Base-by-base conservation (phyloP, 2,888 invertebrate species). In the Platycheirus albimanus region DNA sequence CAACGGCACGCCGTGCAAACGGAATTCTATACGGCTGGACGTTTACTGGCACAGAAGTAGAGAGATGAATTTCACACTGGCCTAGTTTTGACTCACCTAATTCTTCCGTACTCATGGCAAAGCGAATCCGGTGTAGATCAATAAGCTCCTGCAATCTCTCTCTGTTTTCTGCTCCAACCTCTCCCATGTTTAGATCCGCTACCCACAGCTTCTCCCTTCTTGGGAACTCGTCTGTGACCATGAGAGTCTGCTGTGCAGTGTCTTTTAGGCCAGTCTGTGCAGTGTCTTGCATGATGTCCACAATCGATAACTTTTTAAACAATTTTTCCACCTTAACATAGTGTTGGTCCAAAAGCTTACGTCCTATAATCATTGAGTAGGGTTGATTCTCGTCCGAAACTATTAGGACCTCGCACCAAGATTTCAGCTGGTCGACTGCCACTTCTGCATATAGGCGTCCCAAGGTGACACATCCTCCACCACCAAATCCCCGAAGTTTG, bases 11-110 rank as follows among this genome's bases (percentile, higher is more conserved):
- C 24, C 52, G 24, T 4, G 67, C 67, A 43, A 67, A 52, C 7
- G 51, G 66, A n/a, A 66, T 19, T 24, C 52, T 54, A 13, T 45
- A 69, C 0, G 54, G 64, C 13, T 74, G 63, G 5, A 63, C 8
- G 20, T 33, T 36, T 33, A 64, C 36, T n/a, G n/a, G n/a, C n/a
- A n/a, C n/a, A n/a, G n/a, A n/a, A n/a, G n/a, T n/a, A n/a, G n/a
- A n/a, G n/a, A n/a, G n/a, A n/a, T n/a, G n/a, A n/a, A n/a, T n/a
- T n/a, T n/a, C n/a, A n/a, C n/a, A n/a, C n/a, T n/a, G n/a, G n/a
- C n/a, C n/a, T n/a, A n/a, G n/a, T n/a, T n/a, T n/a, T n/a, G n/a
- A n/a, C n/a, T n/a, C n/a, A n/a, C n/a, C n/a, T 5, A 52, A 51
- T 15, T 61, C 15, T 41, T 15, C 1, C 11, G 43, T 8, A 8